A percentile compares a stretch with the other conserved stretches of the same genome.
These are phyloP conservation scores for Catharus bicknelli DNA, from an alignment of 2,113 vertebrate species.

Conservation along the genomic window DNA sequence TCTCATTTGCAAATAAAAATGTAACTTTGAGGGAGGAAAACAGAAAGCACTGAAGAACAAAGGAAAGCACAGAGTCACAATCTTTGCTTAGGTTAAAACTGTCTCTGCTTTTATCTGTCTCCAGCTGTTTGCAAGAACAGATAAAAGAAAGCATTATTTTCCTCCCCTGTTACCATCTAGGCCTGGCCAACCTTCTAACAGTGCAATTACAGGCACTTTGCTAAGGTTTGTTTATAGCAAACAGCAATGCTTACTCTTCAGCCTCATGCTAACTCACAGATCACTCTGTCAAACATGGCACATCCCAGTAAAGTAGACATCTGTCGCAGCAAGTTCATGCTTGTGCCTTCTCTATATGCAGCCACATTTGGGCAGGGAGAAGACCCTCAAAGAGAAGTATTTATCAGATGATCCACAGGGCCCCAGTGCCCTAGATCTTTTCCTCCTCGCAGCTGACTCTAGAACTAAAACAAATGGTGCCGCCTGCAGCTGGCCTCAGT, in stretches of 20 bases:
- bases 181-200: conserved; percentile 22
- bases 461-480: conserved; percentile 47
- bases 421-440: background rate
- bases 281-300: conserved; percentile 11
- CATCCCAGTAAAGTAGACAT: background rate
- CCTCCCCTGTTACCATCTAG: background rate
- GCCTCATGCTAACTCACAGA: background rate
- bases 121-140: conserved; percentile 56
- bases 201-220: conserved; percentile 42
- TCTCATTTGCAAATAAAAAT: background rate
- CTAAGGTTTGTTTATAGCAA: conserved; percentile 56
- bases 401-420: conserved; percentile 16
- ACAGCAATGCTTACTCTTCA: conserved; percentile 40
- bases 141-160: conserved; percentile 63
- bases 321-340: background rate
- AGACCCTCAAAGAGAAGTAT: background rate
- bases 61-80: conserved; percentile 6
- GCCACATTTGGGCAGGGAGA: background rate
- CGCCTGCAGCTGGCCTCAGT: fast-evolving
- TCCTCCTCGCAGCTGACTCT: background rate
- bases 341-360: background rate
- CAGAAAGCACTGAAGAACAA: conserved; percentile 8
- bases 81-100: conserved; percentile 43
- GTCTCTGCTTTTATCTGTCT: conserved; percentile 61
- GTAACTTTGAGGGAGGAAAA: background rate